Evolutionary conservation across 2,113 vertebrate genomes (phyloP).

Genomic region (Mustela nigripes): DNA sequence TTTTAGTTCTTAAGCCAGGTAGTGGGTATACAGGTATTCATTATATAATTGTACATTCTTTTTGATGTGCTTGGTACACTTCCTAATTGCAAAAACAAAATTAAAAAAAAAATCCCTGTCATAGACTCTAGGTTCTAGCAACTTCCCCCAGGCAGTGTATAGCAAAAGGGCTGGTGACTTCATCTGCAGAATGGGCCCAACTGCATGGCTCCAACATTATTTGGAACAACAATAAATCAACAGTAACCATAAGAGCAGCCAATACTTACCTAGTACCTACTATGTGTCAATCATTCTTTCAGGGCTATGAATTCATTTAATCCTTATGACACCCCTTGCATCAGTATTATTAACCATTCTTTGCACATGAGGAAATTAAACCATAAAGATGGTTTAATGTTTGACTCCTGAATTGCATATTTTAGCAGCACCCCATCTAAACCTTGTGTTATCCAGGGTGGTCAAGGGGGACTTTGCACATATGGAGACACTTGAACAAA

Average conservation of each 20-base stretch:
- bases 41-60: not conserved
- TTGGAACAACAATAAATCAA: not conserved
- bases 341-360: not conserved
- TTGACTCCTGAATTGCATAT: not conserved
- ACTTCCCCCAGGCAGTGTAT: not conserved
- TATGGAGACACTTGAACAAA: not conserved
- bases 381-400: not conserved
- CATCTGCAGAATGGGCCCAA: not conserved
- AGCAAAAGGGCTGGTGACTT: not conserved
- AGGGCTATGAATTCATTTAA: not conserved
- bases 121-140: not conserved
- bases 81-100: not conserved
- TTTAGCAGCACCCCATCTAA: not conserved
- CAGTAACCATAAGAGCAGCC: not conserved
- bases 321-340: not conserved
- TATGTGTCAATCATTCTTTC: not conserved
- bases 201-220: rapidly evolving
- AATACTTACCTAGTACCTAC: not conserved
- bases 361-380: not conserved
- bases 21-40: not conserved
- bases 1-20: not conserved
- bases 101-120: not conserved
- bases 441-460: not conserved
- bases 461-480: not conserved
- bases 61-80: not conserved